Base-by-base conservation (phyloP, 1,140 invertebrate species). In the Probaryconus sp. region DNA sequence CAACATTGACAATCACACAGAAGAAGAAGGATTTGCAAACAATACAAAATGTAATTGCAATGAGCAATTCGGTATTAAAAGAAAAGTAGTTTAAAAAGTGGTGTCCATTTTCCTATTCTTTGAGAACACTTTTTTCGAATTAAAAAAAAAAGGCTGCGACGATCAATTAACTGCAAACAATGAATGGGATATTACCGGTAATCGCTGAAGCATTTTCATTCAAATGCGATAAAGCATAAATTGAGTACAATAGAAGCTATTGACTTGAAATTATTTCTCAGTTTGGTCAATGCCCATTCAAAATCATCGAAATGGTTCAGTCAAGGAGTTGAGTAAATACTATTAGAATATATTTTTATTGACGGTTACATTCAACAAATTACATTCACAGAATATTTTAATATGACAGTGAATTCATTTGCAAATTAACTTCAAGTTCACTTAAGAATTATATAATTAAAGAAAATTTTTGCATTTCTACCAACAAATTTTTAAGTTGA, bases 151-250 rank as follows among this genome's bases (percentile, higher is more conserved):
- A 42, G 55, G 40, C 56, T 42, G 53, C 31, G 48, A 67, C 70
- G 70, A 74, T 67, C 61, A 74, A 74, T 74, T 74, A 74, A 63
- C 56, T 51, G 61, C 70, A 74, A 74, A 74, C 63, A 68, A 74
- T 56, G 71, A 45, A 63, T 63, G 67, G 63, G 63, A 74, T 74
- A 74, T 63, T 74, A 64, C 40, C 63, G 56, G 50, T 61, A 63
- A 74, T 63, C 63, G 56, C 7, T 45, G 31, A 60, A 68, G 71
- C 56, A 37, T 45, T 68, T 74, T 74, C 71, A 74, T 74, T 74
- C 63, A 47, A 35, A 68, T 68, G 55, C 71, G 56, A 68, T 68
- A 74, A 74, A 74, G 71, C 71, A 67, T 68, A 74, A 74, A 68
- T 45, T 55, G 61, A 63, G 48, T 37, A 73, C 55, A 73, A 73